Evolutionary conservation across 2,888 invertebrate genomes (phyloP), one percentile per base, ranked within the genome.

Genomic region (Catocala fraxini): DNA sequence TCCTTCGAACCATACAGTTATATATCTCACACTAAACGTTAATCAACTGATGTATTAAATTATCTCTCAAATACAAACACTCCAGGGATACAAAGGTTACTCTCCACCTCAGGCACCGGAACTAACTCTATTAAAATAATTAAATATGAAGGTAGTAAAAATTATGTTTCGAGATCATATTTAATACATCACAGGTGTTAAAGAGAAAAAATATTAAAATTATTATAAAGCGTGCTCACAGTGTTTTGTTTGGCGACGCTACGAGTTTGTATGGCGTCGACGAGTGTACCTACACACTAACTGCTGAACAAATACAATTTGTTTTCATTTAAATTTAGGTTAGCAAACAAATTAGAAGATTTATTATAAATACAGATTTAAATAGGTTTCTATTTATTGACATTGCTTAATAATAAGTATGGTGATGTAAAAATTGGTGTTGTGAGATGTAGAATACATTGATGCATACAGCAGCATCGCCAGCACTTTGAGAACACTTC

Each of bases 141-240:
- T 91, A 91, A 90, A 92, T 89, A 93, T 91, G 93, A 92, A 90
- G 91, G 91, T 88, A 92, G 90, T 90, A 88, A 89, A 62, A 91
- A 94, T 94, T 90, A 94, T 93, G 90, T 93, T 91, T 90, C 95
- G 95, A 95, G 95, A 95, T 95, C 95, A 95, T 95, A 94, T 94
- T 95, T 95, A 95, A 95, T 95, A 95, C 95, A 95, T 95, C 95
- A 95, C 95, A 95, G 95, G 95, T 95, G 95, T 95, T 94, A 91
- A 93, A 90, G 91, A 92, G 88, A 90, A 85, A 87, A 82, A 81
- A 82, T 79, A 83, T 83, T 80, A 77, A 79, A 56, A 68, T 73
- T 79, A 77, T 76, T 66, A 56, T 69, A 74, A 81, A 81, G 80
- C 81, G 82, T 75, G 63, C 65, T 71, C 62, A 15, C 57, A 62